Evolutionary conservation across 1,140 invertebrate species (phyloP).

Genomic region (Calliopsis andreniformis): DNA sequence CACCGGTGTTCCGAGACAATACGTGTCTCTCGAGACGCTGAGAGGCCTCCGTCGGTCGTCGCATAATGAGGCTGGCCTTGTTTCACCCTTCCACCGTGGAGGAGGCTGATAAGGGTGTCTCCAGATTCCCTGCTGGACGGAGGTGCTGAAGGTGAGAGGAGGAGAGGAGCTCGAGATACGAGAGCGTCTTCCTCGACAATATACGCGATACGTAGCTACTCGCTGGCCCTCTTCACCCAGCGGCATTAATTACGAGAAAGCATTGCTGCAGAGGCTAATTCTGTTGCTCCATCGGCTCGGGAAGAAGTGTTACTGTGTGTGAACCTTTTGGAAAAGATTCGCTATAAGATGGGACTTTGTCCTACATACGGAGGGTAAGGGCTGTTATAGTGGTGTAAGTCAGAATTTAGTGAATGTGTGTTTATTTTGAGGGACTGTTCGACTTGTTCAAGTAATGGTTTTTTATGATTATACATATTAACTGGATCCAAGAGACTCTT

Average conservation of each 20-base stretch:
- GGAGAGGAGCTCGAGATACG: slow-evolving; percentile 1
- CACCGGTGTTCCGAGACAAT: slow-evolving; percentile 60
- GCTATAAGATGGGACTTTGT: no score
- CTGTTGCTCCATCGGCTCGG: background rate
- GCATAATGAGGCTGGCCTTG: slow-evolving; percentile 68
- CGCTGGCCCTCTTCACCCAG: background rate
- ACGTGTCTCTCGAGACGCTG: slow-evolving; percentile 58
- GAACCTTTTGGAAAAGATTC: background rate
- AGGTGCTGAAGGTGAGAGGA: slow-evolving; percentile 22
- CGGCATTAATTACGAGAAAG: slow-evolving; percentile 40
- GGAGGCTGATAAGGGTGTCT: slow-evolving; percentile 54
- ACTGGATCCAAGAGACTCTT: no score
- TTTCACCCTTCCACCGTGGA: slow-evolving; percentile 56
- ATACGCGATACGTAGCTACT: background rate
- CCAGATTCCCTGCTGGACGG: slow-evolving; percentile 50
- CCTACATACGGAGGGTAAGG: no score
- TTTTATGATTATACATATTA: no score
- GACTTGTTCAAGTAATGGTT: no score
- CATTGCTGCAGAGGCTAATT: background rate
- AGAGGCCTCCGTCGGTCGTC: slow-evolving; percentile 50
- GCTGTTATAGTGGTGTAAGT: no score
- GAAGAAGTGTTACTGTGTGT: background rate
- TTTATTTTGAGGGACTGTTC: no score
- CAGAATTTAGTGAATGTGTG: no score
- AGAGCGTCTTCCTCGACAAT: slow-evolving; percentile 28